These are phyloP conservation scores for Psittacula cyanocephala DNA, from an alignment of 2,113 vertebrate species.

Conservation along the genomic window DNA sequence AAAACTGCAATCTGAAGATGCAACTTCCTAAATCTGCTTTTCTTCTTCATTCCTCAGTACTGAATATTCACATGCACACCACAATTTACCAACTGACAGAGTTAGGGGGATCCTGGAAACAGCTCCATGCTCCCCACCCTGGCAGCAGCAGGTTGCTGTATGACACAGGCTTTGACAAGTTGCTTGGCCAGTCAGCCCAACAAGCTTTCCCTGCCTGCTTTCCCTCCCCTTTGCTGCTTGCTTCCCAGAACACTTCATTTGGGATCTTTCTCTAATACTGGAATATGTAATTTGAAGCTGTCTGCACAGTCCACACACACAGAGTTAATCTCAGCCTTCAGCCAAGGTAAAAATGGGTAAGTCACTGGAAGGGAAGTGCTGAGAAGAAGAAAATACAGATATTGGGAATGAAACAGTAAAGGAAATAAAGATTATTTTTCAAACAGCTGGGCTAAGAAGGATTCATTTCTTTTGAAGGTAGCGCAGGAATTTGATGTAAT, in stretches of 20 bases:
- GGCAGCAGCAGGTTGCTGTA: not conserved
- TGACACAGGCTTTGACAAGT: not conserved
- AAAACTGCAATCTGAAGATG: not conserved
- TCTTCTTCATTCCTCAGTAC: not conserved
- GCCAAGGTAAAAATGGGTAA: not conserved
- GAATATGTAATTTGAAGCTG: not conserved
- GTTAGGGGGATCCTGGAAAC: not conserved
- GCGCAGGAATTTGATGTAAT: not conserved
- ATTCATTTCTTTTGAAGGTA: not conserved
- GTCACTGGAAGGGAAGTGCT: not conserved
- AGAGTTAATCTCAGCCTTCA: not conserved
- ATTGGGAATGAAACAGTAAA: not conserved
- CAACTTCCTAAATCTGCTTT: not conserved
- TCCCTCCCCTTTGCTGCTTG: not conserved
- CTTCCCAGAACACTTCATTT: not conserved
- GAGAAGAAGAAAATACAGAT: not conserved
- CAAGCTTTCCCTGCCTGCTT: not conserved
- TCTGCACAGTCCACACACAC: not conserved
- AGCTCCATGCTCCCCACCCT: not conserved
- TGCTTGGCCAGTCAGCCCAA: not conserved
- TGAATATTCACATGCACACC: fast-evolving
- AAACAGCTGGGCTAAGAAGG: not conserved
- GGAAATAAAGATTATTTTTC: not conserved
- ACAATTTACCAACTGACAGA: not conserved
- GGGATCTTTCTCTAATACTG: not conserved